Base-by-base conservation (phyloP, 2,797 vertebrate species). In the Numenius phaeopus region DNA sequence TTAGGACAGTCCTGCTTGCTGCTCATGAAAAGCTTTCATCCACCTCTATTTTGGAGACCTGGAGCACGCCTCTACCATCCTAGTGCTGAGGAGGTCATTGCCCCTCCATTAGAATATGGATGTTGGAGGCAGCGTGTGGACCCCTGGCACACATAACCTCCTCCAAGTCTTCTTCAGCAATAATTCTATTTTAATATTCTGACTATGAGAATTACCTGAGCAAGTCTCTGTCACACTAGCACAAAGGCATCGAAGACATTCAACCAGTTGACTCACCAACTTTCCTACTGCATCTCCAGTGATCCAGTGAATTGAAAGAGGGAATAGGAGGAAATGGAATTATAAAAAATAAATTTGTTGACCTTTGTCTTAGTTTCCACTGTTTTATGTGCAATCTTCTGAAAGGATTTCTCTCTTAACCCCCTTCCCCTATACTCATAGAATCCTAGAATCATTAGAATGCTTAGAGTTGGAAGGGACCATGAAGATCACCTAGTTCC, bases 21-120 rank as follows among this genome's bases (percentile, higher is more conserved):
- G 26, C 46, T 81, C 24, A 46, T 23, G 50, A 30, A 58, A 72
- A 58, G 17, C 3, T 7, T 85, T 65, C 8, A 20, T 29, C 4
- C 14, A 17, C 2, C 14, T 18, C 4, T 22, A 2, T 24, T 37
- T 34, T 55, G n/a, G n/a, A 49, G n/a, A 40, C 6, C 32, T 62
- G 26, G 40, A 77, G 39, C 55, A 80, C 42, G 32, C 11, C 3
- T 19, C 10, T 29, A 30, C 32, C 37, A 6, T 19, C 20, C 11
- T 26, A 59, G 32, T 17, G 4, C 26, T 72, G 37, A 58, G 40
- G 0, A 32, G 4, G 26, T 49, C 22, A 18, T 46, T 30, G 13
- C 11, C 11, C 5, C 16, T 76, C 37, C 10, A 1, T 46, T 32
- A 15, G 30, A 67, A 50, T 1, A 27, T 4, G 2, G 2, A 17